Evolutionary conservation across 2,888 invertebrate species (phyloP).

Genomic region (Exocentrus adspersus): DNA sequence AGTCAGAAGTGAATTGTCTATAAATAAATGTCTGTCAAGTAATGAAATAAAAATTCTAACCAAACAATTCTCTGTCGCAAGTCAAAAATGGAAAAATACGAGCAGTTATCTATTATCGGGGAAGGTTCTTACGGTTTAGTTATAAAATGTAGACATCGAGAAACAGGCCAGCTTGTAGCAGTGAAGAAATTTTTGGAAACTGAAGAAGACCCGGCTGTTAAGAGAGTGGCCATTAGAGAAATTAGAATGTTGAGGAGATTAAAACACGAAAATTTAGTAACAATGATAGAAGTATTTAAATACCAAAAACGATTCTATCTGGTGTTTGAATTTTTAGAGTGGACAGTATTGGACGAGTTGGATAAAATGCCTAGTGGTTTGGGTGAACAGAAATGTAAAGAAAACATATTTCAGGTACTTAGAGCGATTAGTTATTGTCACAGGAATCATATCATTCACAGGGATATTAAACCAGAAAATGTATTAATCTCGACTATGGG

Average conservation of each 20-base stretch:
- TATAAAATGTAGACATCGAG: conserved; percentile 82
- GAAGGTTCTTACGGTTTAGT: conserved; percentile 95
- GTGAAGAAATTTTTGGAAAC: conserved; percentile 95
- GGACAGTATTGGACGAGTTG: conserved; percentile 85
- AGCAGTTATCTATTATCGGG: conserved; percentile 86
- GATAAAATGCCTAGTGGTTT: conserved; percentile 78
- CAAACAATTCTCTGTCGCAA: no score
- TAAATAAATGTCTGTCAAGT: no score
- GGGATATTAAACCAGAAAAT: conserved; percentile 92
- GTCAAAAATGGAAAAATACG: conserved; percentile 90
- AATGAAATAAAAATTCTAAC: no score
- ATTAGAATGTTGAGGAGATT: conserved; percentile 92
- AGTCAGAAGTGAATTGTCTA: no score
- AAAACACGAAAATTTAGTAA: conserved; percentile 87
- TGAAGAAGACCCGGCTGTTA: conserved; percentile 87
- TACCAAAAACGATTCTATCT: conserved; percentile 85
- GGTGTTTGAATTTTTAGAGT: conserved; percentile 89
- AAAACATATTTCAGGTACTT: conserved; percentile 82
- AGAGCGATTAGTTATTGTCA: conserved; percentile 86
- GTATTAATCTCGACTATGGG: conserved; percentile 82
- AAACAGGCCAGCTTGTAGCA: conserved; percentile 86
- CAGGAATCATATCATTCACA: conserved; percentile 86
- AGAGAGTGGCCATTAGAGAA: conserved; percentile 91
- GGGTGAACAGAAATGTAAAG: conserved; percentile 77
- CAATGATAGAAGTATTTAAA: conserved; percentile 88